phyloP scores from a whole-genome alignment of 2,797 vertebrate species.

The Peromyscus eremicus region DNA sequence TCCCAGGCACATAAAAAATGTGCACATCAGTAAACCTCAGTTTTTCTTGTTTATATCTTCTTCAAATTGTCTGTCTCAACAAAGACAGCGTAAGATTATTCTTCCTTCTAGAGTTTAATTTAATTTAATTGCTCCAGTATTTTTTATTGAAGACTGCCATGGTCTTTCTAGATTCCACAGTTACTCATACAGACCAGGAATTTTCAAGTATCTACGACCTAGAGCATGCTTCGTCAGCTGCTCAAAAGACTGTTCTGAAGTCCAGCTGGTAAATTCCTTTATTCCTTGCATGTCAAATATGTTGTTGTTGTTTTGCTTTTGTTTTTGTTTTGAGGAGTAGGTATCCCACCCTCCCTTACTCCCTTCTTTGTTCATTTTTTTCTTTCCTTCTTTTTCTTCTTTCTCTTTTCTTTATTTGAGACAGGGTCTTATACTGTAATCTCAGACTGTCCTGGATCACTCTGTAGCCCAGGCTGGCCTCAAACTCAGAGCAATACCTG shows the following conservation, averaged over 20 bases:
- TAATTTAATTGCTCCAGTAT: slow-evolving; percentile 13
- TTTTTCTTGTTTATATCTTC: background rate
- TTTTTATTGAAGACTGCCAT: background rate
- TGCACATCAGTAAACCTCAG: background rate
- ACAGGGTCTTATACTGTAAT: background rate
- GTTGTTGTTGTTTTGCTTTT: background rate
- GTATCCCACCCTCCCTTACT: no score
- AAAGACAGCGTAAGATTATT: background rate
- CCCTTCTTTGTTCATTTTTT: background rate
- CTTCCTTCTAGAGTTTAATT: background rate
- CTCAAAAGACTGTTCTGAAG: background rate
- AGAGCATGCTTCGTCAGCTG: background rate
- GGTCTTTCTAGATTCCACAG: background rate
- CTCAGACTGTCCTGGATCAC: background rate
- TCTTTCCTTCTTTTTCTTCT: background rate
- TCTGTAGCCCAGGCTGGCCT: background rate
- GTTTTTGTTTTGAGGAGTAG: background rate
- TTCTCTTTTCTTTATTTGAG: background rate
- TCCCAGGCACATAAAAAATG: background rate
- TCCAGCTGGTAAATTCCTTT: background rate
- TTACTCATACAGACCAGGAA: background rate
- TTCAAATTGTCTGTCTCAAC: background rate
- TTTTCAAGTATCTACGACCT: background rate
- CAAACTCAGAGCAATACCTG: background rate
- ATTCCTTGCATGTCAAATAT: background rate